phyloP scores from a whole-genome alignment of 2,797 vertebrate species.

The Tokudaia muenninki region DNA sequence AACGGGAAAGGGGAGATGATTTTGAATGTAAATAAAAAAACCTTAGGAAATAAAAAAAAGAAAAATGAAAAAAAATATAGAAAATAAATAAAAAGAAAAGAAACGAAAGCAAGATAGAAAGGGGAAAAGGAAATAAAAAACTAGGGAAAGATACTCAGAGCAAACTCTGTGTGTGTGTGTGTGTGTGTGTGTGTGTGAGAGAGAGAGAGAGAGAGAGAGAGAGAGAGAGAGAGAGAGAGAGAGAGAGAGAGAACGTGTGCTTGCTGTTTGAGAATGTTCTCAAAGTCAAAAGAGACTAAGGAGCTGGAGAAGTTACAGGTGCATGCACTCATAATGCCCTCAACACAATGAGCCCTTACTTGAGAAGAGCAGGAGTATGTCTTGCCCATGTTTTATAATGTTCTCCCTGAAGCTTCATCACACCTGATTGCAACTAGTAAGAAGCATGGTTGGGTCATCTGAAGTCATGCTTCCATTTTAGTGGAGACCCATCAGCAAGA shows the following conservation, averaged over 20 bases:
- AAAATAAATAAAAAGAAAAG: too few relatives aligned
- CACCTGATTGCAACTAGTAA: conserved; percentile 66
- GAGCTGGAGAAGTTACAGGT: background rate
- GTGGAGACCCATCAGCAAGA: conserved; percentile 85
- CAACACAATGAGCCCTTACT: background rate
- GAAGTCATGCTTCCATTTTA: conserved; percentile 83
- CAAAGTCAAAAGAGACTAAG: background rate
- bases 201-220: background rate
- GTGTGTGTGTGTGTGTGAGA: background rate
- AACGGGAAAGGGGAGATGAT: too few relatives aligned
- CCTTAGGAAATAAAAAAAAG: too few relatives aligned
- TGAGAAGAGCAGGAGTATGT: background rate
- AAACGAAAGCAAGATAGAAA: background rate
- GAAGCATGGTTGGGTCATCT: conserved; percentile 68
- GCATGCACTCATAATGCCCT: background rate
- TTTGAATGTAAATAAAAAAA: too few relatives aligned
- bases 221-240: background rate
- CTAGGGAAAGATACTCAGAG: background rate
- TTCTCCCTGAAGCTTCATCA: background rate
- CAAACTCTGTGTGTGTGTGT: background rate
- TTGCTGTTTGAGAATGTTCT: background rate
- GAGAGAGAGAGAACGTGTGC: background rate
- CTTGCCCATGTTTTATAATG: background rate
- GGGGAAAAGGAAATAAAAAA: background rate
- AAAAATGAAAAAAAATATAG: too few relatives aligned